These are phyloP conservation scores for Drosophila neocordata DNA, from an alignment of 1,140 invertebrate species.

Conservation along the genomic window DNA sequence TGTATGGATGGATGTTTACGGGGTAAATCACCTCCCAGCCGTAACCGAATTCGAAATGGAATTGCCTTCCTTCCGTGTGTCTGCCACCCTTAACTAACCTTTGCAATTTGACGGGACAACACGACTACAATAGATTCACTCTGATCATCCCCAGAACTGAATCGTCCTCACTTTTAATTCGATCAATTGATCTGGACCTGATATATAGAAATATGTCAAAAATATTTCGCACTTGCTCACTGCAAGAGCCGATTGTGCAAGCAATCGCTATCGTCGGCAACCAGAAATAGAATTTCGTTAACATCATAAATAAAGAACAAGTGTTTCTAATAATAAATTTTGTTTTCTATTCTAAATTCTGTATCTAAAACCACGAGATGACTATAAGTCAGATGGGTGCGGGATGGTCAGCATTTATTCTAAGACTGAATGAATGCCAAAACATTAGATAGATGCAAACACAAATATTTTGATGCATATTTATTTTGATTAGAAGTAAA, in stretches of 20 bases:
- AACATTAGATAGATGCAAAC: background rate
- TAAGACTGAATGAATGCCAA: background rate
- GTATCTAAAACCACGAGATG: slow-evolving; percentile 12
- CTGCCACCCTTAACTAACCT: background rate
- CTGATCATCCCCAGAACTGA: background rate
- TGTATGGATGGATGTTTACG: background rate
- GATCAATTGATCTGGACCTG: slow-evolving; percentile 1
- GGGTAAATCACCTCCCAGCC: slow-evolving; percentile 19
- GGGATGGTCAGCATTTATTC: slow-evolving; percentile 3
- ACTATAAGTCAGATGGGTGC: background rate
- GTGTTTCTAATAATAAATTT: slow-evolving; percentile 17
- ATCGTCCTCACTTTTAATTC: too few relatives aligned
- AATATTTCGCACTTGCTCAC: background rate
- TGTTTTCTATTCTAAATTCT: slow-evolving; percentile 5
- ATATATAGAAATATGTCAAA: background rate
- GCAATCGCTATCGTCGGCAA: background rate
- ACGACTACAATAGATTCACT: background rate
- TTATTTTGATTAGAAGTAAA: background rate
- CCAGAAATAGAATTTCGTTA: slow-evolving; percentile 14
- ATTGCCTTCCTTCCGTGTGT: background rate
- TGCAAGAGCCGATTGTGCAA: background rate
- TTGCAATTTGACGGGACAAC: background rate
- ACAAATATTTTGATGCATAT: background rate
- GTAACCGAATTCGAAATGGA: background rate
- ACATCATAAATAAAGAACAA: slow-evolving; percentile 18